Evolutionary conservation across 2,888 invertebrate species (phyloP), one percentile per base, ranked within the genome.

Genomic region (Byasa hedistus): DNA sequence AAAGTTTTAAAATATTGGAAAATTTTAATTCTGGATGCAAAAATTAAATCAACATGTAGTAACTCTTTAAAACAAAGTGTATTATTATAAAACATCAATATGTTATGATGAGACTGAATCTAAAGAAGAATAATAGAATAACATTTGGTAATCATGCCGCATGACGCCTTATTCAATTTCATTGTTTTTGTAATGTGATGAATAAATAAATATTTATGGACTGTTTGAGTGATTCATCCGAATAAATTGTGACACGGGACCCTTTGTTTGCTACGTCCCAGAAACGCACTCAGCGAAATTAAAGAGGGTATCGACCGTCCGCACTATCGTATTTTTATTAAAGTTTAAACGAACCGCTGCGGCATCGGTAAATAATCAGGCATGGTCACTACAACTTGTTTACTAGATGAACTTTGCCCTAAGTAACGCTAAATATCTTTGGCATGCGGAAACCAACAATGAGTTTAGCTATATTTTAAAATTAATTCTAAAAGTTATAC

Each of bases 211-310:
- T 75, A 80, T 79, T 81, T 81, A 82, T 79, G 75, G 78, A 76
- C 75, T 77, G 78, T 76, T 75, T 79, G 76, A 76, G 79, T 89
- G 89, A 89, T 75, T 89, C 89, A 89, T 83, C 80, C 75, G 75
- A 82, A 83, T 86, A 86, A 86, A 88, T 87, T 82, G 82, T 80
- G 85, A 76, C 86, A 80, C 76, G 75, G 84, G 87, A 82, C 89
- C 87, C 89, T 88, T 86, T 90, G 89, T 90, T 91, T 87, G 82
- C 79, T 73, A 79, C 83, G 83, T 83, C 79, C 84, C 85, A 79
- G 87, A 86, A 85, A 83, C 81, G 85, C 90, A 89, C 89, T 91
- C 81, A 87, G 88, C 79, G 76, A 89, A 89, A 91, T 91, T 89
- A 90, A 48, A 86, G 76, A 78, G 87, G 84, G 83, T 81, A 70